phyloP scores from a whole-genome alignment of 2,797 vertebrate species.

The Tinamus major region DNA sequence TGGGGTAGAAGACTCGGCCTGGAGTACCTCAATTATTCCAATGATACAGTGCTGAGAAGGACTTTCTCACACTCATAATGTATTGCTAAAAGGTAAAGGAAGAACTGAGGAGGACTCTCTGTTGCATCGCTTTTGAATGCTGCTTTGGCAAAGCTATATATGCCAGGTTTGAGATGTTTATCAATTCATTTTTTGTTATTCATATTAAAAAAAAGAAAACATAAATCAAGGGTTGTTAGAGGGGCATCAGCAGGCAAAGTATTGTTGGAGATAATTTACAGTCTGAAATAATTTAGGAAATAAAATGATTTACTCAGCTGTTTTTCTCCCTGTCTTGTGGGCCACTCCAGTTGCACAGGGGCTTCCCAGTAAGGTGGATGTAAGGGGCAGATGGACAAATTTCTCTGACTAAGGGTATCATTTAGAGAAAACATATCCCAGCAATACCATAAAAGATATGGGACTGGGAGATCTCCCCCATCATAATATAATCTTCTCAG shows the following conservation, averaged over 20 bases:
- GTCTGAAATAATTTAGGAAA: neutral
- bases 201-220: neutral
- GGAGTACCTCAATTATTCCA: neutral
- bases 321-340: neutral
- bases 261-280: neutral
- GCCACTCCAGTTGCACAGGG: neutral
- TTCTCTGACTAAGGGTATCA: neutral
- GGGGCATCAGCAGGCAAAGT: neutral
- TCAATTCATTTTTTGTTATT: neutral
- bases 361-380: neutral
- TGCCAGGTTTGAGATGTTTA: neutral
- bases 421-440: neutral
- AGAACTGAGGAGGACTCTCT: neutral
- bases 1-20: neutral
- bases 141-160: neutral
- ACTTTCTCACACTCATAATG: neutral
- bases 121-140: neutral
- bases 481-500: accelerated
- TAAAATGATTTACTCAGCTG: neutral
- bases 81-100: neutral
- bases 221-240: neutral
- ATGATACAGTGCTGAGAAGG: neutral
- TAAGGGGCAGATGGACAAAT: neutral
- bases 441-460: neutral
- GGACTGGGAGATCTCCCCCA: neutral